Conservation (phyloP, 2,797 vertebrate genomes). For the Sebastes trivittatus region DNA sequence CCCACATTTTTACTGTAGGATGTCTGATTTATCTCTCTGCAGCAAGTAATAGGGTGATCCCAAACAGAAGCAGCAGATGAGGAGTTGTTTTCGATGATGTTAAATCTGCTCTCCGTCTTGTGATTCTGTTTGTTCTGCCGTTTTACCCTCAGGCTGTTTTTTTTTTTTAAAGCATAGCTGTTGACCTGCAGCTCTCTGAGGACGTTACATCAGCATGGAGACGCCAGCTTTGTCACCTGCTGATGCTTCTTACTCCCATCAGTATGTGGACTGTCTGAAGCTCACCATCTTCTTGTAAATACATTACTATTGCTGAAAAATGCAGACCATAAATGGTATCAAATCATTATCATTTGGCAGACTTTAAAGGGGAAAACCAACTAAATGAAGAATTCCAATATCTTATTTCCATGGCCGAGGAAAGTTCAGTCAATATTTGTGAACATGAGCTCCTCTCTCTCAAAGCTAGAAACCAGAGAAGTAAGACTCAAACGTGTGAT, state of each 20-base stretch:
- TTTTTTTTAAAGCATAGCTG: neutral
- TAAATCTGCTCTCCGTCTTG: neutral
- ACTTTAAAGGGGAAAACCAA: too few species aligned
- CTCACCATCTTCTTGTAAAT: neutral
- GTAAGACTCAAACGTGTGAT: too few species aligned
- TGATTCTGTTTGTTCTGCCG: neutral
- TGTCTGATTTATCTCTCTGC: neutral
- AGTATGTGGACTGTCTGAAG: neutral
- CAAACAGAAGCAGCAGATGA: neutral
- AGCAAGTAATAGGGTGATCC: neutral
- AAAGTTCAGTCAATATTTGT: too few species aligned
- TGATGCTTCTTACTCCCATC: neutral
- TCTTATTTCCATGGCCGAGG: too few species aligned
- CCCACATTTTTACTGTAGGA: too few species aligned
- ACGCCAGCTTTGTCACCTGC: neutral
- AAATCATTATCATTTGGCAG: neutral
- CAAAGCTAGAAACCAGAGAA: too few species aligned
- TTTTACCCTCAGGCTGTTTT: neutral
- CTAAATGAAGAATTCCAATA: too few species aligned
- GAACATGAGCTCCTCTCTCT: too few species aligned
- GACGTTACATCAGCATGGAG: neutral
- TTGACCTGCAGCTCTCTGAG: neutral
- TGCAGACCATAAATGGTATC: neutral
- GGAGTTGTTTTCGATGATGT: neutral
- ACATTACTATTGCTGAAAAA: too few species aligned